A percentile compares a stretch with the other conserved stretches of the same genome.
Conservation (phyloP, 1,140 invertebrate species). For the Ostrea denselamellosa region DNA sequence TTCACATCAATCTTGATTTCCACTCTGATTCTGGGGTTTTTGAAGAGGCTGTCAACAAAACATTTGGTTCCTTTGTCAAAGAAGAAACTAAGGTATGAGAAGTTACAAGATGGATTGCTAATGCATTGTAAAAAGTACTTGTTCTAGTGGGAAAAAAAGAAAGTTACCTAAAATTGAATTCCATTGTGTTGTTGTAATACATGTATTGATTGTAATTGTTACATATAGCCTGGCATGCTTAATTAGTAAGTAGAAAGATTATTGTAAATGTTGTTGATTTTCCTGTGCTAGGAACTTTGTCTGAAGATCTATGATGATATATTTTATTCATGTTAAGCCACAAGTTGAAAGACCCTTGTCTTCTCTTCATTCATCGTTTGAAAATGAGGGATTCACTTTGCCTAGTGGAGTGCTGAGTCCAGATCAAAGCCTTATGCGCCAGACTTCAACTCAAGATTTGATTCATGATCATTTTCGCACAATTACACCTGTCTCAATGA, state of each 20-base stretch:
- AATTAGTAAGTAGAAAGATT: too few species aligned
- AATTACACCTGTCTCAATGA: constrained; percentile 56
- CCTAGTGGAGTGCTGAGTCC: constrained; percentile 79
- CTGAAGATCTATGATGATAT: background rate
- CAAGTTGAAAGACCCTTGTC: constrained; percentile 65
- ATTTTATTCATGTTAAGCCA: constrained; percentile 18
- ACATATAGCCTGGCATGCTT: too few species aligned
- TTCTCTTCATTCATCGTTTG: constrained; percentile 77
- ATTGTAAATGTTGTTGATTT: too few species aligned
- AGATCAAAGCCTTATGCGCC: constrained; percentile 63
- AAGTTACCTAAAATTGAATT: too few species aligned
- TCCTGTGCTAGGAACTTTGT: background rate
- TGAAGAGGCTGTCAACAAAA: constrained; percentile 83
- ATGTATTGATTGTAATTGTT: too few species aligned
- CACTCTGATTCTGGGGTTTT: constrained; percentile 89
- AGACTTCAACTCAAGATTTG: constrained; percentile 41
- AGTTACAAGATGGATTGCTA: background rate
- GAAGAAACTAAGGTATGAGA: constrained; percentile 65
- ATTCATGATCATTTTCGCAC: constrained; percentile 40
- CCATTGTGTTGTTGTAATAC: too few species aligned
- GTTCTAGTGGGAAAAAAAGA: too few species aligned
- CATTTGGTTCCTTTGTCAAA: constrained; percentile 72
- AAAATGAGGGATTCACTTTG: constrained; percentile 76
- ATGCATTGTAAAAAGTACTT: too few species aligned
- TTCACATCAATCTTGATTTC: constrained; percentile 89